Evolutionary conservation across 1,140 invertebrate genomes (phyloP), one percentile per base, ranked within the genome.

Genomic region (Araneus ventricosus): DNA sequence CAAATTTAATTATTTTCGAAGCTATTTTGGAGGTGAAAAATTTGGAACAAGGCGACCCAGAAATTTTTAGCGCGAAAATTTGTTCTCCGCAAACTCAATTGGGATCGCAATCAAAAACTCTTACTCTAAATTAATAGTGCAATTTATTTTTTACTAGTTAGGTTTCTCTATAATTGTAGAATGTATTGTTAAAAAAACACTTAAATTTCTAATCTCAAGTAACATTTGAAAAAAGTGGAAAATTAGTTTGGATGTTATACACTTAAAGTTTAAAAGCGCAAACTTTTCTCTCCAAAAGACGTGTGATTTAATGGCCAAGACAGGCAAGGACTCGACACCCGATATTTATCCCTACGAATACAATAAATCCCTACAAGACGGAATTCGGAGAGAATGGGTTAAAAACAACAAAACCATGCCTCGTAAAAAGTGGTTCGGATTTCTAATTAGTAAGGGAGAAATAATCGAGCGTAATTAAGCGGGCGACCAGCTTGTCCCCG

Each of bases 371-470:
- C 45, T 45, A 52, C 39, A 39, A 52, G 39, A 8, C 30, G 34
- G 70, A 63, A 63, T 75, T 75, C 61, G 86, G 59, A 22, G 37
- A 20, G 57, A 45, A 88, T n/a, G 39, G 61, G 59, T 88, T 88
- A 88, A 88, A 88, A 88, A 88, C 86, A 88, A 88, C 59, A 30
- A 41, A 88, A 70, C 61, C 45, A 34, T 22, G 10, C 34, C 70
- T 75, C 70, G 61, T 61, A 88, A 88, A 88, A 88, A 88, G 86
- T 27, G 61, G 34, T 88, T 88, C 86, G 86, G 86, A 88, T 88
- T 88, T 61, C 86, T 88, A 88, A 88, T 88, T 88, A 88, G 86
- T 70, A 88, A 87, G 61, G 86, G 84, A 39, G 86, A 88, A 88
- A 88, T 88, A 88, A 67, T 70, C 86, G 86, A 34, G 61, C 61